Conservation (phyloP, 2,888 invertebrate genomes). For the Pyrgus malvae region DNA sequence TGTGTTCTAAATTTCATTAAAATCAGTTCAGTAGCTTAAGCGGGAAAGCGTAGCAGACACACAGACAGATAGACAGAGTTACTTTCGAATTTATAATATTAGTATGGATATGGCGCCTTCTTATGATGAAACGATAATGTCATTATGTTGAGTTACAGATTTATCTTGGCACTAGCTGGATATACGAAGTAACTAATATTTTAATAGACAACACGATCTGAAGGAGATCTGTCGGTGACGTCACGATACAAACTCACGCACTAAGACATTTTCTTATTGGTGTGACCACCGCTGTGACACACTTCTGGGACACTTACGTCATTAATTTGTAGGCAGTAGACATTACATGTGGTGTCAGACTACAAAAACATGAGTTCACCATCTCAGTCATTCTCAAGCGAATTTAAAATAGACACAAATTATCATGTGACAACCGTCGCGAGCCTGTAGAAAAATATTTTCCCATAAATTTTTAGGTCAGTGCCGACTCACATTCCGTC, state of each 20-base stretch:
- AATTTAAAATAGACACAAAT: slow-evolving; percentile 41
- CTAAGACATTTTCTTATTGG: slow-evolving; percentile 33
- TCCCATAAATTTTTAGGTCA: slow-evolving; percentile 73
- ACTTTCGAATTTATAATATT: too few species aligned
- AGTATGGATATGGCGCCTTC: too few species aligned
- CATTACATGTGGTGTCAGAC: slow-evolving; percentile 45
- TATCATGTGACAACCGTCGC: slow-evolving; percentile 21
- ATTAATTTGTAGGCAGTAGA: slow-evolving; percentile 57
- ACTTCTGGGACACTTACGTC: slow-evolving; percentile 55
- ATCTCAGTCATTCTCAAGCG: slow-evolving; percentile 29
- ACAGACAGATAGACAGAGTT: too few species aligned
- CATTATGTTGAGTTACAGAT: slow-evolving; percentile 3
- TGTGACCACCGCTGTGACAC: slow-evolving; percentile 43
- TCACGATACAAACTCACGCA: slow-evolving; percentile 36
- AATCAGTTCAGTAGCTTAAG: too few species aligned
- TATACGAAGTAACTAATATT: neutral
- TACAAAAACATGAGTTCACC: slow-evolving; percentile 37
- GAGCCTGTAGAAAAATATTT: slow-evolving; percentile 50
- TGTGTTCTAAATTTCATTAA: too few species aligned
- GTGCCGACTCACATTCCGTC: slow-evolving; percentile 61
- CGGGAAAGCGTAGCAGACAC: neutral
- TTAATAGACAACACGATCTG: neutral
- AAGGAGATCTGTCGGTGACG: slow-evolving; percentile 34
- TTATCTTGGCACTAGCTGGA: slow-evolving; percentile 9
- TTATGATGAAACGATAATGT: neutral